Conservation (phyloP, 2,797 vertebrate genomes). For the Selene dorsalis region DNA sequence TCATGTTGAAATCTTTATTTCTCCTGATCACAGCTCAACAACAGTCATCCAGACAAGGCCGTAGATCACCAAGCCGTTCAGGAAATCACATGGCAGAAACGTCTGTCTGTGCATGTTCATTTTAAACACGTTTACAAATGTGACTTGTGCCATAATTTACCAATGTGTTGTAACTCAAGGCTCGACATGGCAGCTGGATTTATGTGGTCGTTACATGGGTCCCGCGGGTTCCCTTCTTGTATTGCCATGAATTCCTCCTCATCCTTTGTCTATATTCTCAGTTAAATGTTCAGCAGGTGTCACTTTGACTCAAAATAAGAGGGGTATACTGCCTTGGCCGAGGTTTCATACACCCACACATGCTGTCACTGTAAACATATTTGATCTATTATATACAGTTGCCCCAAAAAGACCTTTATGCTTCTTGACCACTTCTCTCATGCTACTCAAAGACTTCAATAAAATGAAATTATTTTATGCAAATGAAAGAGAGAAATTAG, state of each 20-base stretch:
- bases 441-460: conserved; percentile 48
- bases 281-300: conserved; percentile 62
- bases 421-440: conserved; percentile 41
- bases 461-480: neutral
- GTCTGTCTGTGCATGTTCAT: conserved; percentile 26
- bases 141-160: conserved; percentile 15
- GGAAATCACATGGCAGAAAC: conserved; percentile 42
- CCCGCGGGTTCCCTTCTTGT: conserved; percentile 27
- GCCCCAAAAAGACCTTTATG: conserved; percentile 63
- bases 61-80: conserved; percentile 41
- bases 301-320: conserved; percentile 55
- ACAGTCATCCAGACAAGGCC: conserved; percentile 17
- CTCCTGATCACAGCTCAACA: neutral
- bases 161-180: conserved; percentile 5
- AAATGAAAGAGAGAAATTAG: conserved; percentile 23
- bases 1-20: conserved; percentile 5
- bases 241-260: conserved; percentile 19
- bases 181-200: conserved; percentile 31
- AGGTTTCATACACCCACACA: conserved; percentile 55
- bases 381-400: conserved; percentile 62
- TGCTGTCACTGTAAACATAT: conserved; percentile 61
- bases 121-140: conserved; percentile 16
- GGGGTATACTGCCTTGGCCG: conserved; percentile 29
- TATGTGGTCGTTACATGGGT: conserved; percentile 13
- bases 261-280: conserved; percentile 52